A percentile compares a stretch with the other conserved stretches of the same genome.
These are phyloP conservation scores for Mellivora capensis DNA, from an alignment of 2,113 vertebrate species.

Conservation along the genomic window DNA sequence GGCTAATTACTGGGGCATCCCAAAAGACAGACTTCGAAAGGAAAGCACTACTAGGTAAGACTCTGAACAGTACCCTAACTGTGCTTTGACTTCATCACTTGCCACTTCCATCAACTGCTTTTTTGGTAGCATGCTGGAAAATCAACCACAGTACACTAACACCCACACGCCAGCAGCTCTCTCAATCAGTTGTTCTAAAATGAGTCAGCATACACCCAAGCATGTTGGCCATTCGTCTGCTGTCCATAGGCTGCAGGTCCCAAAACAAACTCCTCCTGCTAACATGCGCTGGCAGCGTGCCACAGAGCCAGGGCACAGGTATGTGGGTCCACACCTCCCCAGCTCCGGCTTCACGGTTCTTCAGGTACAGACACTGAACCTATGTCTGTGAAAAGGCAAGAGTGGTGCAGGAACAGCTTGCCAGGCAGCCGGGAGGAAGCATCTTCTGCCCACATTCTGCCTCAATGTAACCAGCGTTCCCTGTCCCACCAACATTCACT, in stretches of 20 bases:
- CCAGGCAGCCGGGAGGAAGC: not conserved
- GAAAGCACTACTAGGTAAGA: not conserved
- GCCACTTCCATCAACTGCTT: slow-evolving; percentile 37
- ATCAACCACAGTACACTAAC: slow-evolving; percentile 45
- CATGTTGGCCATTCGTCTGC: slow-evolving; percentile 45
- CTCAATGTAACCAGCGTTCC: slow-evolving; percentile 6
- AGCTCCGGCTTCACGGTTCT: not conserved
- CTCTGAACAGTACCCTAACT: not conserved
- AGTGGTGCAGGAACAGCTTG: not conserved
- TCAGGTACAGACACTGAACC: not conserved
- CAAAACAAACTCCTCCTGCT: not conserved
- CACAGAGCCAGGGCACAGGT: not conserved
- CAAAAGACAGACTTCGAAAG: not conserved
- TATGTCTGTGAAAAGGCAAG: slow-evolving; percentile 3
- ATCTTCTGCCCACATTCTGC: slow-evolving; percentile 21
- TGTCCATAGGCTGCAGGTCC: slow-evolving; percentile 29
- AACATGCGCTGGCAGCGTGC: not conserved
- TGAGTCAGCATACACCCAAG: slow-evolving; percentile 77
- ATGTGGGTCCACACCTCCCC: not conserved
- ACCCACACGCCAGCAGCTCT: slow-evolving; percentile 7
- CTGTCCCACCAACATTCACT: not conserved
- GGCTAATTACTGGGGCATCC: not conserved
- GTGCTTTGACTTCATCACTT: slow-evolving; percentile 28
- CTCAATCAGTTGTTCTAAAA: slow-evolving; percentile 64
- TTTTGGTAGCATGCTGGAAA: slow-evolving; percentile 65